Evolutionary conservation across 1,140 invertebrate genomes (phyloP).

Genomic region (Eueides isabella): DNA sequence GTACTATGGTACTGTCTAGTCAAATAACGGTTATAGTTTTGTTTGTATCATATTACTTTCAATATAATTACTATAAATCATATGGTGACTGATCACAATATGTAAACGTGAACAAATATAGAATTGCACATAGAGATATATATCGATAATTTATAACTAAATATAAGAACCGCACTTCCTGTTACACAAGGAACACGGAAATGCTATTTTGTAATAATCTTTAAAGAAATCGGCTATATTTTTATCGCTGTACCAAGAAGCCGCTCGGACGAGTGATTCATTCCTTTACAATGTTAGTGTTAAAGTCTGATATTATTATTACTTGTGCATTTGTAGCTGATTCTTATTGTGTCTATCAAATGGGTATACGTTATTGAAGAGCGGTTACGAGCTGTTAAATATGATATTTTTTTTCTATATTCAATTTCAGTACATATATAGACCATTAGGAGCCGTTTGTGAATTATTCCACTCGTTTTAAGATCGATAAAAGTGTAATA

Average conservation of each 20-base stretch:
- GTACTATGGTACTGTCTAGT: conserved; percentile 79
- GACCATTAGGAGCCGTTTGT: background rate
- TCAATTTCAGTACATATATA: background rate
- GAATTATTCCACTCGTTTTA: no score
- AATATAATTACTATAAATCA: conserved; percentile 57
- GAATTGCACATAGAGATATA: conserved; percentile 33
- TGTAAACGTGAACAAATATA: conserved; percentile 41
- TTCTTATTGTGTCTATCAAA: conserved; percentile 19
- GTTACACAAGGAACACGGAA: conserved; percentile 14
- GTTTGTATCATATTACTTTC: conserved; percentile 75
- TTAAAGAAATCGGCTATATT: conserved; percentile 31
- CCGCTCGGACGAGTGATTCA: conserved; percentile 39
- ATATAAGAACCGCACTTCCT: conserved; percentile 28
- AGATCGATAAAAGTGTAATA: no score
- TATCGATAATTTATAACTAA: conserved; percentile 41
- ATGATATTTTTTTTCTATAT: background rate
- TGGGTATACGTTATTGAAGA: background rate
- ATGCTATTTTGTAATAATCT: conserved; percentile 31
- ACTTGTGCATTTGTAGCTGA: conserved; percentile 54
- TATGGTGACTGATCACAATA: conserved; percentile 65
- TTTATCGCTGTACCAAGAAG: conserved; percentile 35
- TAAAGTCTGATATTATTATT: conserved; percentile 54
- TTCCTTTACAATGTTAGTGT: conserved; percentile 53
- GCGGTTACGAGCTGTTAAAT: background rate
- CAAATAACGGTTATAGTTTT: conserved; percentile 75